A percentile compares a stretch with the other conserved stretches of the same genome.
Evolutionary conservation across 2,113 vertebrate species (phyloP).

Genomic region (Protobothrops mucrosquamatus): DNA sequence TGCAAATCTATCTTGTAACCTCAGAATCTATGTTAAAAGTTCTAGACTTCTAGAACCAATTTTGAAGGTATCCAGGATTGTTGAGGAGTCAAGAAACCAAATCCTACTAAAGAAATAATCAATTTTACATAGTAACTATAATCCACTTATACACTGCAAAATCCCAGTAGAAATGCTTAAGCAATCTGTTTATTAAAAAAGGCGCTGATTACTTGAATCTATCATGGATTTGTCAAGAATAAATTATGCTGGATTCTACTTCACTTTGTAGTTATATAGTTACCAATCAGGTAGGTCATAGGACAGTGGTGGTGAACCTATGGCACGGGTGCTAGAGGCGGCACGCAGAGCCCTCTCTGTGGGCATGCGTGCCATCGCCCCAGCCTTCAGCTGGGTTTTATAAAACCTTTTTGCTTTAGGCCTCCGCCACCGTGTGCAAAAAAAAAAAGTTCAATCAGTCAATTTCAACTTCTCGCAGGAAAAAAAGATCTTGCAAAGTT

Average conservation of each 20-base stretch:
- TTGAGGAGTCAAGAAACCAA: not conserved
- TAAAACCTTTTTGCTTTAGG: too few relatives aligned
- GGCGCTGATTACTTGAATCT: not conserved
- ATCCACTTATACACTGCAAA: not conserved
- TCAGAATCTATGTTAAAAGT: not conserved
- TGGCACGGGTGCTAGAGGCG: too few relatives aligned
- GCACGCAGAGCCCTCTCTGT: too few relatives aligned
- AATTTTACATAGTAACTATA: not conserved
- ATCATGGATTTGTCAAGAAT: not conserved
- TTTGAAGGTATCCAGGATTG: not conserved
- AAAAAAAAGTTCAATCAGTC: too few relatives aligned
- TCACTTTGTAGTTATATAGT: not conserved
- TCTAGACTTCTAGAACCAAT: not conserved
- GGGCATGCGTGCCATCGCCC: too few relatives aligned
- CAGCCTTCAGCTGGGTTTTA: too few relatives aligned
- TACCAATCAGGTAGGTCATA: not conserved
- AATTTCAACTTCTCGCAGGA: too few relatives aligned
- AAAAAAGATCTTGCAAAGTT: too few relatives aligned
- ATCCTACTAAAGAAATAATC: not conserved
- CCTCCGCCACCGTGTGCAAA: too few relatives aligned
- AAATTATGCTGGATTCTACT: not conserved
- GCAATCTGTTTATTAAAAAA: not conserved
- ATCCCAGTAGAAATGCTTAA: too few relatives aligned
- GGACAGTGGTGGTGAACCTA: too few relatives aligned
- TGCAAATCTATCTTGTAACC: not conserved